Evolutionary conservation across 2,888 invertebrate genomes (phyloP), one percentile per base, ranked within the genome.

Genomic region (Pyrochroa serraticornis): DNA sequence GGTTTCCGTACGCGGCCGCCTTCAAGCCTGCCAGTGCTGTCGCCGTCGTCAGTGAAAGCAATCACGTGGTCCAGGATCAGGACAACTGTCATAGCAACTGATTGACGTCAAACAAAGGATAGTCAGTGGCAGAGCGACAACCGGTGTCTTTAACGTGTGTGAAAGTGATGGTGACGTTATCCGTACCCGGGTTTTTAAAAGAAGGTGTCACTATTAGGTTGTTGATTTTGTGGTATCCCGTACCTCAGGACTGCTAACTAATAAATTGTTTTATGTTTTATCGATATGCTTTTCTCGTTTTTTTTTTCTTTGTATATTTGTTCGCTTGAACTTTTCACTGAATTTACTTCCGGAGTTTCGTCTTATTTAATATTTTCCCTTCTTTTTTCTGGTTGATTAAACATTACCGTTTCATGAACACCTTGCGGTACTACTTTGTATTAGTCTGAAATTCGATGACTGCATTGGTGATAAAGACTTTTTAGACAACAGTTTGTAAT

Each of bases 1-100:
- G 84, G 71, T 95, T 91, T 81, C 91, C 92, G 30, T 88, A 89
- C 79, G 91, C 95, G 58, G 85, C 88, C 65, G 88, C 90, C 49
- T 93, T 93, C 81, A 73, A 82, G 55, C 82, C 77, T 9, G 72
- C 70, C 71, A 6, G 65, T 5, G 22, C 22, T 22, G 22, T 22
- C 22, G 22, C 5, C 22, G 22, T 22, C 22, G 22, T 22, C 5
- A 56, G 42, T 44, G 70, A 71, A 36, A 71, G 68, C 56, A 69
- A 79, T 70, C 74, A 74, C 68, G 68, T 73, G 49, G 58, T 58
- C 34, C 72, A 71, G 43, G 71, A 71, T 30, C 71, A 75, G 48
- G 77, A 77, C 52, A 73, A 71, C 67, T 75, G 70, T 58, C 66
- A 74, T 62, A 75, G 76, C 67, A 77, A 77, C 72, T 77, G 75